Percentiles rank a stretch among this genome's conserved stretches.
phyloP scores from a whole-genome alignment of 2,113 vertebrate species.

The Alligator sinensis region DNA sequence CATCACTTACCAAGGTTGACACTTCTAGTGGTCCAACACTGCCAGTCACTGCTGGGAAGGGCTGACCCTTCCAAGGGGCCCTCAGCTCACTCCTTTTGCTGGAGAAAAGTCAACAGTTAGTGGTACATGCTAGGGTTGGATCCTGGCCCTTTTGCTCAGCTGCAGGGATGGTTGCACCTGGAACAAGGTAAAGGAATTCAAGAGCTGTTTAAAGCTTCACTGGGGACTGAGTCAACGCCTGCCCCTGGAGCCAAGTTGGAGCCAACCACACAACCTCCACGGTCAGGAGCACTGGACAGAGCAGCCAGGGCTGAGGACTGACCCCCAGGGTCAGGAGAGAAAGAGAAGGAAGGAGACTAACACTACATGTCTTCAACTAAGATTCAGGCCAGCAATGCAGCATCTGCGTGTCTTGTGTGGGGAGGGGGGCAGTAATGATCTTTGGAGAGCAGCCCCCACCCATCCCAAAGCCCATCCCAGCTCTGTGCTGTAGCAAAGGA shows the following conservation, averaged over 20 bases:
- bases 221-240: neutral
- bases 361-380: too few relatives aligned
- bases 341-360: too few relatives aligned
- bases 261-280: too few relatives aligned
- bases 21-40: neutral
- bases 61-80: neutral
- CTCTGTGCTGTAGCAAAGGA: rapidly evolving
- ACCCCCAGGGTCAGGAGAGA: neutral
- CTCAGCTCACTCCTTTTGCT: neutral
- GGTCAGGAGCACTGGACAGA: too few relatives aligned
- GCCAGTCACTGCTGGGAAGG: neutral
- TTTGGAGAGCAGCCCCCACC: neutral
- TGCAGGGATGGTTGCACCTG: neutral
- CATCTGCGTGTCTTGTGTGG: neutral
- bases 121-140: neutral
- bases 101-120: neutral
- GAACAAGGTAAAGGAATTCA: neutral
- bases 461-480: rapidly evolving
- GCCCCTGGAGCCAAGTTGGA: neutral
- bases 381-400: too few relatives aligned
- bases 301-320: too few relatives aligned
- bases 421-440: neutral
- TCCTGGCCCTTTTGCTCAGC: neutral
- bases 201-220: neutral
- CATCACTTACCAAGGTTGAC: neutral